Base-by-base conservation (phyloP, 2,113 vertebrate species). In the Zosterops pallidus region DNA sequence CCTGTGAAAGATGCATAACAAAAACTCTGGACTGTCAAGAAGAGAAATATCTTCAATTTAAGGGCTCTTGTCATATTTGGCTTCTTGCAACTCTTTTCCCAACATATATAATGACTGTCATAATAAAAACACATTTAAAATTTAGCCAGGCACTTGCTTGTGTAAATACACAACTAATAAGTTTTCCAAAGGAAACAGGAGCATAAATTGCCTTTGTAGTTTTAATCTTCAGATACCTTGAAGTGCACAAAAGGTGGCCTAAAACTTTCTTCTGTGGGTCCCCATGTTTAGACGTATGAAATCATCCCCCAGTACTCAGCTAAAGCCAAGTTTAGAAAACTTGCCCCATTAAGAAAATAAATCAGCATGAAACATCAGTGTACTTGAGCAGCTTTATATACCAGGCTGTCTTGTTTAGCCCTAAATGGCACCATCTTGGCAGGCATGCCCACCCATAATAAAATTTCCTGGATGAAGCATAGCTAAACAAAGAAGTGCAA, bases 351-450 rank as follows among this genome's bases (percentile, higher is more conserved):
- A 46, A 85, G 14, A 89, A 92, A 64, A 79, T 78, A 94, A 79
- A 86, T 78, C 44, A 89, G 21, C 42, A 52, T 22, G 28, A 91
- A 94, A 75, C 15, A 49, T 76, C 39, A 62, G 24, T 49, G 53
- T 72, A 57, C 46, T 59, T 69, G 20, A 67, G 28, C 37, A 89
- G 49, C 29, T 89, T 79, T 75, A 26, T 79, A 53, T 11, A 87
- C 24, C 15, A 83, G 37, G 49, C 56, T 84, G 28, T 75, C 81
- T 85, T 82, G 39, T 60, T 87, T 87, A 92, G 89, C 94, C 92
- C 86, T 92, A 95, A 56, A 92, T 92, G 78, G 78, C 65, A 83
- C 16, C 16, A 55, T 79, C 39, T 87, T 95, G 91, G 89, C 89
- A 92, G 83, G 29, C 65, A 56, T 35, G 21, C 6, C 13, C 18